Evolutionary conservation across 2,113 vertebrate species (phyloP).

Genomic region (Haliaeetus leucogaster): DNA sequence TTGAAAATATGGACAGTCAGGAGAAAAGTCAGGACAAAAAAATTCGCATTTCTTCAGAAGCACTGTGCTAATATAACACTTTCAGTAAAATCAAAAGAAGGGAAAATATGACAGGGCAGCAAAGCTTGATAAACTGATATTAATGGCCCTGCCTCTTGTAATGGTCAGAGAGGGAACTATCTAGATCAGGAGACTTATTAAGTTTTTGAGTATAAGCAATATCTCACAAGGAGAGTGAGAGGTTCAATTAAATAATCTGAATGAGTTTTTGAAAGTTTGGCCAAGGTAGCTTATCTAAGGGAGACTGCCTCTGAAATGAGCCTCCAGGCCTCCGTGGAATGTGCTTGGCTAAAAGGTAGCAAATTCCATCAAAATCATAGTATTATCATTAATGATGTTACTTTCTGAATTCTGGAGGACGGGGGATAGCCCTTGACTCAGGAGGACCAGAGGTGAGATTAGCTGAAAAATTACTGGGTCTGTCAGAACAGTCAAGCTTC

Average conservation of each 20-base stretch:
- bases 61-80: neutral
- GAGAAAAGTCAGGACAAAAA: neutral
- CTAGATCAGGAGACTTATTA: neutral
- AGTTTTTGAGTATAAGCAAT: neutral
- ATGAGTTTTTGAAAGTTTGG: conserved; percentile 28
- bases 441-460: neutral
- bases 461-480: neutral
- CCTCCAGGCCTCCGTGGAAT: neutral
- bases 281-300: neutral
- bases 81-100: neutral
- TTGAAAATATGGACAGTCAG: neutral
- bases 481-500: conserved; percentile 12
- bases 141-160: neutral
- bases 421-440: neutral
- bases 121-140: conserved; percentile 1
- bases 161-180: neutral
- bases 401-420: neutral
- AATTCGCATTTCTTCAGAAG: neutral
- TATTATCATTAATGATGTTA: neutral
- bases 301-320: neutral
- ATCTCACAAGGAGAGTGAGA: neutral
- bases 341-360: neutral
- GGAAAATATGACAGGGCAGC: neutral
- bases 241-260: conserved; percentile 29
- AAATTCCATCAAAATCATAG: conserved; percentile 12